phyloP scores from a whole-genome alignment of 1,140 invertebrate species.

The Drosophila murphyi region DNA sequence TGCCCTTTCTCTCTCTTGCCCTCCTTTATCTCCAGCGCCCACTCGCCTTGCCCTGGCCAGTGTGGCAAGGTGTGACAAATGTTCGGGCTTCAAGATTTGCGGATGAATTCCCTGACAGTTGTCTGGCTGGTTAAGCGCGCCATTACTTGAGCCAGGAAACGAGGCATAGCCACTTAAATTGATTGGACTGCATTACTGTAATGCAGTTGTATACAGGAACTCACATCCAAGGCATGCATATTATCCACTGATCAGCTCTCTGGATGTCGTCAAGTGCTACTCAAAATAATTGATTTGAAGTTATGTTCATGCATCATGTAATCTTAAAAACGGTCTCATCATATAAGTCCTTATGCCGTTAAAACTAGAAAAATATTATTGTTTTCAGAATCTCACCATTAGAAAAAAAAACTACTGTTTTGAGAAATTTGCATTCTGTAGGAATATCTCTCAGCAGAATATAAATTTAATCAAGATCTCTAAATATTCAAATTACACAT shows the following conservation, averaged over 20 bases:
- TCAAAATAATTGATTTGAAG: background rate
- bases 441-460: too few relatives aligned
- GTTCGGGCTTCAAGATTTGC: constrained; percentile 34
- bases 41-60: background rate
- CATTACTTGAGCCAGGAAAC: constrained; percentile 14
- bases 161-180: constrained; percentile 31
- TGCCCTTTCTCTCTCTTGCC: background rate
- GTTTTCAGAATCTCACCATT: too few relatives aligned
- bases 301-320: background rate
- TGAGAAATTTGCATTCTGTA: too few relatives aligned
- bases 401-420: too few relatives aligned
- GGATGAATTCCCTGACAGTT: constrained; percentile 33
- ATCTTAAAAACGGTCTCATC: too few relatives aligned
- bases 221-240: background rate
- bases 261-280: background rate
- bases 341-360: too few relatives aligned
- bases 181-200: constrained; percentile 33
- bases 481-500: too few relatives aligned
- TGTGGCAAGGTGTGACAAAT: constrained; percentile 27
- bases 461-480: too few relatives aligned
- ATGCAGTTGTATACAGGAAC: background rate
- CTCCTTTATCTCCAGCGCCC: background rate
- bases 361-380: too few relatives aligned
- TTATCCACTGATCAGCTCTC: constrained; percentile 10
- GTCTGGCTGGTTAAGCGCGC: constrained; percentile 11